These are phyloP conservation scores for Bostrychus sinensis DNA, from an alignment of 2,113 vertebrate species.

Conservation along the genomic window DNA sequence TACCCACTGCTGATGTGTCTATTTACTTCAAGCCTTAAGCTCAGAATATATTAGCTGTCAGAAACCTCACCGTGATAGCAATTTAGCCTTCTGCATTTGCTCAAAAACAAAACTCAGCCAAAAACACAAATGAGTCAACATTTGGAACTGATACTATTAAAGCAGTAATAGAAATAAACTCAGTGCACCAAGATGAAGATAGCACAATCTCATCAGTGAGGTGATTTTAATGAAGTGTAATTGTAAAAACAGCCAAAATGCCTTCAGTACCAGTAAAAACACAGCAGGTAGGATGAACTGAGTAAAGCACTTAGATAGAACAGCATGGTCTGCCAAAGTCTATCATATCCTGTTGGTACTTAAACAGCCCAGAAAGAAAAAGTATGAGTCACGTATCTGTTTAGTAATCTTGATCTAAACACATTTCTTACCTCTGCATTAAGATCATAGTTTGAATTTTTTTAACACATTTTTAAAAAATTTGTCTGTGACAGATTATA, in stretches of 20 bases:
- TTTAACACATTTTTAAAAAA: too few species aligned
- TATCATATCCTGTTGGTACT: neutral
- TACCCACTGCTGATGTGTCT: neutral
- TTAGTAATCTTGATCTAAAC: too few species aligned
- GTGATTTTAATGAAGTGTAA: neutral
- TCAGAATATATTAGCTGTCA: neutral
- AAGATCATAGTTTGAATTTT: too few species aligned
- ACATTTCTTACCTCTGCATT: neutral
- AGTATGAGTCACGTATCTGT: neutral
- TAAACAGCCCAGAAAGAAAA: neutral
- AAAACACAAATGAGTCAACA: neutral
- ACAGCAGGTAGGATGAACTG: neutral
- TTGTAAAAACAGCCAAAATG: neutral
- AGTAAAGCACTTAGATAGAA: neutral
- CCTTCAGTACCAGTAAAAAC: neutral
- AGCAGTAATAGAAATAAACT: neutral
- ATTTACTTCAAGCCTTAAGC: neutral
- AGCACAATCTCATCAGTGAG: neutral
- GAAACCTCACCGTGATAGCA: neutral
- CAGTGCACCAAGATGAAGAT: neutral
- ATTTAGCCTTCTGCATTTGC: neutral
- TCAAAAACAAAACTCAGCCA: neutral
- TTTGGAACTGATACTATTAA: neutral
- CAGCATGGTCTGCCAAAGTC: slow-evolving; percentile 1
- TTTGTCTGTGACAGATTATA: too few species aligned